Percentiles rank a stretch among this genome's conserved stretches.
phyloP scores from a whole-genome alignment of 1,140 invertebrate species.

The Drosophila seguyi region DNA sequence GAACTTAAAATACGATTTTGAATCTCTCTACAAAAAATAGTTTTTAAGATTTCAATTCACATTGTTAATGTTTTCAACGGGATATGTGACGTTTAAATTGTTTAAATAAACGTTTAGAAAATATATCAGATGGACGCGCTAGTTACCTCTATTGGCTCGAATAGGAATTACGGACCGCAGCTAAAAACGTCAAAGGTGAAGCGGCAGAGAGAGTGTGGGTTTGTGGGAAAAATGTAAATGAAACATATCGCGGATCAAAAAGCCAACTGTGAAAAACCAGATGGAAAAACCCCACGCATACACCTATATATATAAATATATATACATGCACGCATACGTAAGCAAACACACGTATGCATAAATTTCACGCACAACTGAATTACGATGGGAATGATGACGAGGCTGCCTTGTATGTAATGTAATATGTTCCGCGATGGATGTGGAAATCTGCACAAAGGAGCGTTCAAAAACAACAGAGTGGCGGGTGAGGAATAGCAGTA shows the following conservation, averaged over 20 bases:
- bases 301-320: constrained; percentile 2
- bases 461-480: constrained; percentile 39
- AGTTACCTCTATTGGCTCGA: constrained; percentile 3
- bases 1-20: neutral
- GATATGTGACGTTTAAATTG: too few species aligned
- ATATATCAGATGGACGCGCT: neutral
- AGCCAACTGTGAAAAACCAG: constrained; percentile 40
- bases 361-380: constrained; percentile 80
- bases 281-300: constrained; percentile 25
- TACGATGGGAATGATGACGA: constrained; percentile 49
- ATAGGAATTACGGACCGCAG: constrained; percentile 26
- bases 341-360: constrained; percentile 60
- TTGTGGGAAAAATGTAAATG: constrained; percentile 48
- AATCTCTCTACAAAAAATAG: too few species aligned
- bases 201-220: constrained; percentile 1
- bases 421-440: constrained; percentile 57
- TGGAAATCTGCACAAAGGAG: constrained; percentile 77
- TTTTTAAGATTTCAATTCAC: too few species aligned
- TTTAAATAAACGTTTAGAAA: neutral
- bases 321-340: constrained; percentile 3
- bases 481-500: neutral
- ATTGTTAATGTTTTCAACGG: too few species aligned
- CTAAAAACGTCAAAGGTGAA: constrained; percentile 34
- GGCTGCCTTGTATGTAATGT: constrained; percentile 39
- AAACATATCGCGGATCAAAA: constrained; percentile 51